Conservation (phyloP, 2,113 vertebrate genomes). For the Natator depressus region DNA sequence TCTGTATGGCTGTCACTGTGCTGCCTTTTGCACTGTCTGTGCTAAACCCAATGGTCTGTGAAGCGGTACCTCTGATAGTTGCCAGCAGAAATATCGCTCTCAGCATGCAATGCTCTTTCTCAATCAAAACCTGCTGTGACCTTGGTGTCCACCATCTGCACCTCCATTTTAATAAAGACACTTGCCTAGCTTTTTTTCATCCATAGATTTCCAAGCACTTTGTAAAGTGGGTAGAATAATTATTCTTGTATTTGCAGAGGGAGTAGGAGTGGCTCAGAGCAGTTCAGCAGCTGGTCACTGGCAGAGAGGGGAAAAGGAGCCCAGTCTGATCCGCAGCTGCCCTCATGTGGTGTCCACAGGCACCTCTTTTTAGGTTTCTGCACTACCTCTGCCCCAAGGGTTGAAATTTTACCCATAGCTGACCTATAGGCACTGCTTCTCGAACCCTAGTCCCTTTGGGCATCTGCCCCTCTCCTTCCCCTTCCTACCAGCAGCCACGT, state of each 20-base stretch:
- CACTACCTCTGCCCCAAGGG: not conserved
- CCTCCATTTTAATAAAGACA: not conserved
- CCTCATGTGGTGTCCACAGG: not conserved
- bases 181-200: not conserved
- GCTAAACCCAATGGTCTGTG: accelerated
- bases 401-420: not conserved
- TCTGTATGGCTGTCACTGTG: not conserved
- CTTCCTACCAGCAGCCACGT: not conserved
- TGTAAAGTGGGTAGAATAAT: not conserved
- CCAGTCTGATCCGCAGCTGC: not conserved
- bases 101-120: not conserved
- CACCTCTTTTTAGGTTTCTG: not conserved
- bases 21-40: not conserved
- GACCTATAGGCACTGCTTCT: not conserved
- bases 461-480: not conserved
- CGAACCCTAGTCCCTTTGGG: not conserved
- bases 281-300: too few relatives aligned
- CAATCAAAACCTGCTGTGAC: not conserved
- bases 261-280: not conserved
- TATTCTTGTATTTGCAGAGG: not conserved
- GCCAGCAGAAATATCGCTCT: not conserved
- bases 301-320: not conserved
- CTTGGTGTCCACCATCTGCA: not conserved
- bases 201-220: not conserved
- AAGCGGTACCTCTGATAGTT: not conserved